phyloP scores from a whole-genome alignment of 2,888 invertebrate genomes.

The Malthinus seriepunctatus region DNA sequence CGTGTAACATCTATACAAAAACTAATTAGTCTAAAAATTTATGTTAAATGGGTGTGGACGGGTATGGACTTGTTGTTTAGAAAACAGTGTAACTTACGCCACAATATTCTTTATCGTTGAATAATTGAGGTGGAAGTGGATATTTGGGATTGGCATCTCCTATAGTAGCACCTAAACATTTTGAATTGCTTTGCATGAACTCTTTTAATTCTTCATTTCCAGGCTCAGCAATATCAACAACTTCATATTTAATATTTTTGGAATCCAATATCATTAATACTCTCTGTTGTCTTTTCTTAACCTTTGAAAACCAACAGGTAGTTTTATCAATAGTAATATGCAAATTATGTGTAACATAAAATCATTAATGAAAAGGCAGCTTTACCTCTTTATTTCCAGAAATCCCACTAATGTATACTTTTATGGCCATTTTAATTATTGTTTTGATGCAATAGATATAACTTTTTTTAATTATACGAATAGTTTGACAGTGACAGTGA shows the following conservation, averaged over 20 bases:
- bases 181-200: slow-evolving; percentile 89
- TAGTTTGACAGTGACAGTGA: slow-evolving; percentile 35
- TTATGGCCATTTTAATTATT: slow-evolving; percentile 73
- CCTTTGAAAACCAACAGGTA: slow-evolving; percentile 59
- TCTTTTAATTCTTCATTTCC: slow-evolving; percentile 86
- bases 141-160: slow-evolving; percentile 75
- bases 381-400: slow-evolving; percentile 93
- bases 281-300: slow-evolving; percentile 93
- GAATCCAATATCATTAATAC: slow-evolving; percentile 93
- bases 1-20: too few relatives aligned
- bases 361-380: slow-evolving; percentile 31
- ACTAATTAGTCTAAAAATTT: too few relatives aligned
- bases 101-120: slow-evolving; percentile 89
- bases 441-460: slow-evolving; percentile 11
- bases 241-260: slow-evolving; percentile 85
- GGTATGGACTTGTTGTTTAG: background rate
- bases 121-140: slow-evolving; percentile 91
- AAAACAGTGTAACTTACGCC: slow-evolving; percentile 68
- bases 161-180: slow-evolving; percentile 72
- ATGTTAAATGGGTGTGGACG: too few relatives aligned
- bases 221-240: slow-evolving; percentile 94
- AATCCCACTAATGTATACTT: slow-evolving; percentile 89
- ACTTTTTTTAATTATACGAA: slow-evolving; percentile 31
- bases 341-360: background rate
- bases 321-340: slow-evolving; percentile 10